Conservation (phyloP, 2,113 vertebrate genomes). For the Leucosticte australis region DNA sequence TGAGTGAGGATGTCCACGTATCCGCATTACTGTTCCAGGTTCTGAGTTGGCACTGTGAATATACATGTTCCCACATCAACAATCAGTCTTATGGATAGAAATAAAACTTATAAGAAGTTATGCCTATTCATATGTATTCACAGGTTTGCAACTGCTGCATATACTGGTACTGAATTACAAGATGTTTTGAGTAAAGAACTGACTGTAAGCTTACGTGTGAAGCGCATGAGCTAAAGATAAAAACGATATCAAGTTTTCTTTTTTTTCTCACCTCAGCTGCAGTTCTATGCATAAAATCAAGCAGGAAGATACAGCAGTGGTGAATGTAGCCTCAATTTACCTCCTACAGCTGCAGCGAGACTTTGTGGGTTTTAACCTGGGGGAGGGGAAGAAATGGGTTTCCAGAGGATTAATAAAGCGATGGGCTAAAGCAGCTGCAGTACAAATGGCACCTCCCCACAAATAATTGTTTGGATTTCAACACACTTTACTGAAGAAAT, state of each 20-base stretch:
- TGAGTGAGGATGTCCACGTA: rapidly evolving
- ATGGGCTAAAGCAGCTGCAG: constrained; percentile 12
- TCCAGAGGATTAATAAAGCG: not conserved
- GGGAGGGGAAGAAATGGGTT: constrained; percentile 18
- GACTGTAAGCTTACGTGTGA: not conserved
- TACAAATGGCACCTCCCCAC: not conserved
- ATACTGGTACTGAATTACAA: not conserved
- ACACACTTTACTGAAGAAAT: not conserved
- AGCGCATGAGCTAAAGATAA: not conserved
- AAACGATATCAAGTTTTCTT: not conserved
- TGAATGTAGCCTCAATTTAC: not conserved
- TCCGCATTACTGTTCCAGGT: not conserved
- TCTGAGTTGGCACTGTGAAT: not conserved
- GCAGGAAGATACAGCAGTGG: not conserved
- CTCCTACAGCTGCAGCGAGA: not conserved
- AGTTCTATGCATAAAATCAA: not conserved
- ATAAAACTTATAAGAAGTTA: not conserved
- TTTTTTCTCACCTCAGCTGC: not conserved
- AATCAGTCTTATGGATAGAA: not conserved
- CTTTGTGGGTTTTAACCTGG: not conserved
- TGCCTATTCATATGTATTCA: not conserved
- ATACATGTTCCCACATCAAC: rapidly evolving
- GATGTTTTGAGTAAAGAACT: not conserved
- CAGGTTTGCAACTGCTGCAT: not conserved
- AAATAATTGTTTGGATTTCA: not conserved